Evolutionary conservation across 2,888 invertebrate genomes (phyloP).

Genomic region (Eristalis tenax): DNA sequence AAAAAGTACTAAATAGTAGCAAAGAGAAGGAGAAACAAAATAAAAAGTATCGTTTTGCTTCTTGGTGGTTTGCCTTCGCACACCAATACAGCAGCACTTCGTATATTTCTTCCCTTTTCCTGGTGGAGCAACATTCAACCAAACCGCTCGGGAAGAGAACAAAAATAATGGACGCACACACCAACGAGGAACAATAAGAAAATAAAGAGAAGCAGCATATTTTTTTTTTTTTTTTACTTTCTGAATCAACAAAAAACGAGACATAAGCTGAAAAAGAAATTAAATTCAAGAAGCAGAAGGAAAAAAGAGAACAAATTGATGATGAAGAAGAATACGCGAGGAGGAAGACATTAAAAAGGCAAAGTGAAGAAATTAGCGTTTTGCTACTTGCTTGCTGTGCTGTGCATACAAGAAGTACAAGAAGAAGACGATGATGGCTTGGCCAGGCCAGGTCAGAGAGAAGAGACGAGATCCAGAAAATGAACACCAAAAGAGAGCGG

Average conservation of each 20-base stretch:
- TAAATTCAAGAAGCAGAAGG: slow-evolving; percentile 7
- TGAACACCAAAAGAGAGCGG: slow-evolving; percentile 74
- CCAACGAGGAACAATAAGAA: slow-evolving; percentile 32
- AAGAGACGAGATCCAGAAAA: slow-evolving; percentile 74
- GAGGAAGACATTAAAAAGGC: slow-evolving; percentile 20
- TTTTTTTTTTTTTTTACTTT: background rate
- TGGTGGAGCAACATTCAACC: slow-evolving; percentile 16
- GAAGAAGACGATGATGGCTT: background rate
- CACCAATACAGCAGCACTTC: slow-evolving; percentile 10
- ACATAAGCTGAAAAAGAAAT: slow-evolving; percentile 16
- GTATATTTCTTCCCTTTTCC: slow-evolving; percentile 27
- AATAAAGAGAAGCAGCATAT: slow-evolving; percentile 53
- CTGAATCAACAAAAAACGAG: slow-evolving; percentile 14
- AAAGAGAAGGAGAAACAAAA: slow-evolving; percentile 24
- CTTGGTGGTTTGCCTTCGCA: background rate
- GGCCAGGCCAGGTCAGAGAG: background rate
- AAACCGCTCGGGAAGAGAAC: slow-evolving; percentile 34
- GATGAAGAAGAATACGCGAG: slow-evolving; percentile 6
- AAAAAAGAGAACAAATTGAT: slow-evolving; percentile 2
- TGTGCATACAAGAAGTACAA: background rate
- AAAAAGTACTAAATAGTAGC: slow-evolving; percentile 63
- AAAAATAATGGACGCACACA: slow-evolving; percentile 33
- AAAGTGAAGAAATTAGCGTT: slow-evolving; percentile 65
- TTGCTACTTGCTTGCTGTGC: slow-evolving; percentile 4
- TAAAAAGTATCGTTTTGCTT: background rate